These are phyloP conservation scores for Lacanobia oleracea DNA, from an alignment of 2,888 invertebrate genomes.

Conservation along the genomic window DNA sequence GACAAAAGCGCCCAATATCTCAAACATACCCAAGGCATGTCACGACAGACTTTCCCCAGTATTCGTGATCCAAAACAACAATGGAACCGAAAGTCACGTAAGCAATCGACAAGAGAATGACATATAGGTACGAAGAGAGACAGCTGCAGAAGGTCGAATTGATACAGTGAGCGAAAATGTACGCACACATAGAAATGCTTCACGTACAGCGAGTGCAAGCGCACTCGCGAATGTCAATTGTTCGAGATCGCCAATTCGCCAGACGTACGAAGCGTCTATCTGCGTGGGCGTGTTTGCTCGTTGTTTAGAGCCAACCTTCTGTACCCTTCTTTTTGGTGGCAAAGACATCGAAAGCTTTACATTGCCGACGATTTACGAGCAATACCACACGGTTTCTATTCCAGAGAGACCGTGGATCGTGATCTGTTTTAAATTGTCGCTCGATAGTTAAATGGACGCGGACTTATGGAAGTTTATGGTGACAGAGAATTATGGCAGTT, in stretches of 20 bases:
- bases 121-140: slow-evolving; percentile 12
- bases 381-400: slow-evolving; percentile 43
- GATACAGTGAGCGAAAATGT: background rate
- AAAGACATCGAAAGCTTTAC: slow-evolving; percentile 38
- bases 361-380: slow-evolving; percentile 59
- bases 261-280: too few species aligned
- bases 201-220: background rate
- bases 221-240: background rate
- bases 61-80: slow-evolving; percentile 60
- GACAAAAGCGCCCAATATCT: slow-evolving; percentile 49
- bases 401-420: slow-evolving; percentile 54
- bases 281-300: too few species aligned
- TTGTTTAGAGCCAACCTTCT: slow-evolving; percentile 15
- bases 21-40: slow-evolving; percentile 49
- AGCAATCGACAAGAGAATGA: slow-evolving; percentile 55
- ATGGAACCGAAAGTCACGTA: slow-evolving; percentile 60
- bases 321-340: background rate
- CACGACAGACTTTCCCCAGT: slow-evolving; percentile 58
- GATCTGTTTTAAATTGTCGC: slow-evolving; percentile 67
- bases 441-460: slow-evolving; percentile 48
- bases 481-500: slow-evolving; percentile 58
- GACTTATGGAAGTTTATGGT: slow-evolving; percentile 58
- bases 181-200: background rate
- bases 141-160: slow-evolving; percentile 20
- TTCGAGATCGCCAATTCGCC: too few species aligned